Evolutionary conservation across 1,140 invertebrate genomes (phyloP).

Genomic region (Polypedilum vanderplanki): DNA sequence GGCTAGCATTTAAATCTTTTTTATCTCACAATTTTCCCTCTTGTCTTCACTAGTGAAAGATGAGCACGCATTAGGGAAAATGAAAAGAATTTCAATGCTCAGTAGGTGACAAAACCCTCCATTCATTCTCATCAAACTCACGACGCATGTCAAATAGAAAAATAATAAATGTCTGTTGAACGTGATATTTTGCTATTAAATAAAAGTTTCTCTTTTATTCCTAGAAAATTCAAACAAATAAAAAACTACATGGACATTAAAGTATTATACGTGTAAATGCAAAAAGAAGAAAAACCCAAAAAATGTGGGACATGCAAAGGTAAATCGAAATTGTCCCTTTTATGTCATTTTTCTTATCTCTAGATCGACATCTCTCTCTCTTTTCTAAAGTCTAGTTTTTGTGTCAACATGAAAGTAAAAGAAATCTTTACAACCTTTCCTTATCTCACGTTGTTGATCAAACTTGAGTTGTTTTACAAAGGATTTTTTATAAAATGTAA

Average conservation of each 20-base stretch:
- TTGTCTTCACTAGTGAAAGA: neutral
- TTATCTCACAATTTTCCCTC: neutral
- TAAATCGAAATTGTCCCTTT: neutral
- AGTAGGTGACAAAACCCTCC: neutral
- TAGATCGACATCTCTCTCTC: neutral
- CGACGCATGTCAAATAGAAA: constrained; percentile 1
- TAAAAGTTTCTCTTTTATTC: neutral
- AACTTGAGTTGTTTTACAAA: neutral
- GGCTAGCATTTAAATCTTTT: neutral
- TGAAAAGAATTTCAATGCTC: neutral
- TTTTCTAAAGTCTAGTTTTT: neutral
- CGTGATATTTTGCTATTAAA: constrained; percentile 9
- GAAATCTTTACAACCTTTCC: neutral
- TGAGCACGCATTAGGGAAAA: neutral
- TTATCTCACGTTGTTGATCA: constrained; percentile 24
- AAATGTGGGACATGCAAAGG: neutral
- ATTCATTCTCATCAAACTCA: neutral
- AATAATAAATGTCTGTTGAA: neutral
- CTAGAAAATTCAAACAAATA: constrained; percentile 1
- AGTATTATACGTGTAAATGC: constrained; percentile 12
- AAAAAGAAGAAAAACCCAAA: constrained; percentile 1
- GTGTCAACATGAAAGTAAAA: constrained; percentile 15
- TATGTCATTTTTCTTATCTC: constrained; percentile 26
- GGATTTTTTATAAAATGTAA: constrained; percentile 14
- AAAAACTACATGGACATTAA: constrained; percentile 16